Evolutionary conservation across 2,888 invertebrate species (phyloP), one percentile per base, ranked within the genome.

Genomic region (Vandiemenella viatica): DNA sequence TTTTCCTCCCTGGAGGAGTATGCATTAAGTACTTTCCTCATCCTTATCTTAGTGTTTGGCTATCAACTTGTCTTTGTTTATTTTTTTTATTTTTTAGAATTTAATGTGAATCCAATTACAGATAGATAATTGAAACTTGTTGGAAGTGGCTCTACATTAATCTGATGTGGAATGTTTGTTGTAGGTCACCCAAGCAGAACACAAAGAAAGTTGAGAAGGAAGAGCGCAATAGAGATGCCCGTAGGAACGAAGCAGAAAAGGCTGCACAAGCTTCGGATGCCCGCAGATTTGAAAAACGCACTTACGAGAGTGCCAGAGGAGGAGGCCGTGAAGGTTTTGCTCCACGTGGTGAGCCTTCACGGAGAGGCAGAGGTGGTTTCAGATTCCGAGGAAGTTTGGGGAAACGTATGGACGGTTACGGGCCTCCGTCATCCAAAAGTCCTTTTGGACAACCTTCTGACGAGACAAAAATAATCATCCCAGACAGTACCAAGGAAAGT

Each of bases 311-410:
- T 72, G 54, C 37, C 56, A 60, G 57, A 73, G 64, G 68, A 69
- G 61, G 69, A 69, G 62, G 69, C 55, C 69, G 77, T 50, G 83
- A 84, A 60, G 83, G 82, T 43, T 89, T 89, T 66, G 81, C 85
- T 1, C 90, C 90, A 0, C 76, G 88, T 18, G 91, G 91, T 1
- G 90, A 90, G 64, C 91, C 91, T 0, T 89, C 89, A 1, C 73
- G 90, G 45, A 79, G 90, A 50, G 91, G 91, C 5, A 74, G 91
- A 52, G 87, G 70, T 51, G 72, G 74, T 32, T 70, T 70, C 52
- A 62, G 69, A 41, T 59, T 71, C 44, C 67, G 75, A 48, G 71
- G 77, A 21, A 64, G 71, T 53, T 65, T 67, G 15, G 57, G 79
- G 50, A 74, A 72, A 55, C 71, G 83, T 55, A 77, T 83, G 50